Evolutionary conservation across 2,797 vertebrate genomes (phyloP), one percentile per base, ranked within the genome.

Genomic region (Rachycentron canadum): DNA sequence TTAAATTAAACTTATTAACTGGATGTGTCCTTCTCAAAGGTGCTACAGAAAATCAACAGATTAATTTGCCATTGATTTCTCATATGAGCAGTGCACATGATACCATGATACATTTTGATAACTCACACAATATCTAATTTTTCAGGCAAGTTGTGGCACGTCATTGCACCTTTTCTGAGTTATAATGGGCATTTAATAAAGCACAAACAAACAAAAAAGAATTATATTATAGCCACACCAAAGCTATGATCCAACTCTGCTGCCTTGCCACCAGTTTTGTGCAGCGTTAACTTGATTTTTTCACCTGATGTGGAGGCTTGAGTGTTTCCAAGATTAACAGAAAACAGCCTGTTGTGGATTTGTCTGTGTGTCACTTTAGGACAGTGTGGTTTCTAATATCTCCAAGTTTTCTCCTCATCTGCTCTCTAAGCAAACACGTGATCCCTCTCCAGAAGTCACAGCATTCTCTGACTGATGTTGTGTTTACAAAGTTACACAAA

Each of bases 401-500:
- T 64, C 36, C 59, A 53, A 34, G 8, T n/a, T n/a, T 58, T 26
- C 26, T 52, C 57, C 52, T 73, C 28, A 32, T 23, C 41, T 36
- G 45, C 36, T 67, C 50, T 30, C 55, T 55, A 13, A 57, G 30
- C 23, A 65, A 76, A 66, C 30, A 12, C 12, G 17, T 49, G 25
- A 8, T 34, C 45, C 11, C 41, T 57, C 26, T 69, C 50, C 66
- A 49, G 45, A 69, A 63, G 66, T 34, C 38, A 40, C 32, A 41
- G 6, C 69, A 49, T n/a, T 74, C 36, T 52, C 73, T 57, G 56
- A 76, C 74, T 76, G 52, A 74, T 69, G 67, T 28, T 23, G 16
- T 70, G 71, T 81, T 85, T 84, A 66, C 43, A 68, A 66, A 78
- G 63, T 28, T 52, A 58, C 47, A 73, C 28, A 82, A 77, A 80